Conservation (phyloP, 2,797 vertebrate species). For the Enteromius anoplus region DNA sequence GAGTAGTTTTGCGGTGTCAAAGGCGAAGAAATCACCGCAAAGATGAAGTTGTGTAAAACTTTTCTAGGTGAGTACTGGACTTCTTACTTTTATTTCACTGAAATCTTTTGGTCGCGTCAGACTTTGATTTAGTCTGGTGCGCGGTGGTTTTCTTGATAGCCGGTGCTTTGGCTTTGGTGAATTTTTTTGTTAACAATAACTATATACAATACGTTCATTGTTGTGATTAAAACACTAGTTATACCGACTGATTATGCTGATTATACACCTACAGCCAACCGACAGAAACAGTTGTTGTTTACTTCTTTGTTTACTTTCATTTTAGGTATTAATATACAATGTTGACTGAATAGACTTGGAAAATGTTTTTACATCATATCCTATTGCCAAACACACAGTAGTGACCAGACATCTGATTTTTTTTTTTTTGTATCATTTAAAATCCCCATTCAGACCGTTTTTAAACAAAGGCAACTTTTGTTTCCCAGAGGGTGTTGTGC, state of each 20-base stretch:
- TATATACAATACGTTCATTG: neutral
- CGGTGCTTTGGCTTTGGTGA: neutral
- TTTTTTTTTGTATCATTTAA: slow-evolving; percentile 22
- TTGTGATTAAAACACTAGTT: neutral
- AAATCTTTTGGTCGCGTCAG: neutral
- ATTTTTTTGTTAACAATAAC: neutral
- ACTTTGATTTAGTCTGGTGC: neutral
- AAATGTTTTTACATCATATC: neutral
- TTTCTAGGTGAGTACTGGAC: slow-evolving; percentile 82
- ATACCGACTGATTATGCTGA: neutral
- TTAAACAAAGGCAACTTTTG: slow-evolving; percentile 77
- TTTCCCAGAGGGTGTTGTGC: slow-evolving; percentile 68
- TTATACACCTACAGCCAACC: neutral
- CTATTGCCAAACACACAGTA: neutral
- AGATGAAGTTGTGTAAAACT: slow-evolving; percentile 84
- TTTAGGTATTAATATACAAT: neutral
- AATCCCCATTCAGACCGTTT: slow-evolving; percentile 57
- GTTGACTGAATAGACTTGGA: neutral
- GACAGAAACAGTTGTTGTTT: neutral
- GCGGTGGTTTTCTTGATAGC: neutral
- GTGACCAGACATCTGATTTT: neutral
- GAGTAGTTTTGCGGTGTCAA: slow-evolving; percentile 65
- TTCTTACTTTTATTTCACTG: neutral
- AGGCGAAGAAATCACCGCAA: slow-evolving; percentile 65
- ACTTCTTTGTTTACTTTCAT: slow-evolving; percentile 14